Base-by-base conservation (phyloP, 2,113 vertebrate genomes). In the Hemichromis elongatus region DNA sequence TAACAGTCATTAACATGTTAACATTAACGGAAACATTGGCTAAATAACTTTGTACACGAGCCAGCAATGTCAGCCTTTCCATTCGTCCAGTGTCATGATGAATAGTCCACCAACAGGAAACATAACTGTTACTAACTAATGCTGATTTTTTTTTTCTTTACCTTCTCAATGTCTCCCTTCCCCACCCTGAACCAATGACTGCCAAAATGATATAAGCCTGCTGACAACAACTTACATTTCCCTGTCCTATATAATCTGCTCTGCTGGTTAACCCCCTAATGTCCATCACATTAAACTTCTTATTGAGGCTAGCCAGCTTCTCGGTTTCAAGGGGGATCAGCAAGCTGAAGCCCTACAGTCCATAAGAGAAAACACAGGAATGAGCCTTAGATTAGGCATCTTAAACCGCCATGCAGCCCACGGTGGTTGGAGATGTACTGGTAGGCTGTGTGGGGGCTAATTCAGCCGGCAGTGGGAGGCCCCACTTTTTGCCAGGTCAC, bases 301-400 rank as follows among this genome's bases (percentile, higher is more conserved):
- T 53, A 77, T 81, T 77, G 56, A 30, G 82, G 75, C 70, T 53
- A 52, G 40, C 57, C 55, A 77, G 63, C 79, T 86, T 87, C 89
- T 86, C 86, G 80, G 91, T 91, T 85, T 88, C 87, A 81, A 86
- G 37, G 83, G 63, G 8, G 80, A 89, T 85, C 73, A 75, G 82
- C 63, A 52, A 81, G 83, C 47, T 16, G 45, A 68, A 80, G 63
- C 19, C n/a, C 61, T 3, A 45, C 6, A 80, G 80, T 54, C 26
- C 53, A 9, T 30, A 2, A 26, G 18, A 35, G 66, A 37, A 81
- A 79, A 83, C n/a, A 24, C 35, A 24, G 75, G 42, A 53, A 55
- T 82, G 9, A 84, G 81, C 35, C 85, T 87, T 21, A 63, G 77
- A 82, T 47, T 81, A 89, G 33, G 73, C 78, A 21, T 83, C 73